phyloP scores from a whole-genome alignment of 2,888 invertebrate genomes.

The Hemaris fuciformis region DNA sequence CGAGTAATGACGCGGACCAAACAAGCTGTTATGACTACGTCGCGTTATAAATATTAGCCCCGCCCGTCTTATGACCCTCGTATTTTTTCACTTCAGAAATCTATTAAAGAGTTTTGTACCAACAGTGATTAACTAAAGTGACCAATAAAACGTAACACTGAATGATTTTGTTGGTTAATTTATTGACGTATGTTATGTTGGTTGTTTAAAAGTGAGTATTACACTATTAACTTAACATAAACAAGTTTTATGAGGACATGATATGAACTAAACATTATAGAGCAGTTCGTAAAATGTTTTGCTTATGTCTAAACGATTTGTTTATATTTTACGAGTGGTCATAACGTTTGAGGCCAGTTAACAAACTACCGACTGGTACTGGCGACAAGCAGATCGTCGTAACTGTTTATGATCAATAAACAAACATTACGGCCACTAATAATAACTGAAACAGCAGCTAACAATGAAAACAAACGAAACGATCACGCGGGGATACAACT shows the following conservation, averaged over 20 bases:
- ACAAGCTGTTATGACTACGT: conserved; percentile 43
- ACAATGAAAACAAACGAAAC: conserved; percentile 74
- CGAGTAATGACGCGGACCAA: conserved; percentile 67
- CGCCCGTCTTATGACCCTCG: not conserved
- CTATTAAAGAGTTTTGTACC: not conserved
- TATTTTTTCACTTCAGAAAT: not conserved
- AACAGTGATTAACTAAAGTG: not conserved
- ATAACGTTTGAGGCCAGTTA: conserved; percentile 71
- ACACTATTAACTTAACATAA: conserved; percentile 25
- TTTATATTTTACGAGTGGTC: conserved; percentile 65
- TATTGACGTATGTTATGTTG: not conserved
- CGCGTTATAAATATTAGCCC: conserved; percentile 7
- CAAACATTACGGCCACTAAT: conserved; percentile 77
- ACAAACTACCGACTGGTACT: conserved; percentile 58
- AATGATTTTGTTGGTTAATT: not conserved
- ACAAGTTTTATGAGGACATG: conserved; percentile 32
- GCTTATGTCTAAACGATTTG: conserved; percentile 66
- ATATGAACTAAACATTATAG: conserved; percentile 37
- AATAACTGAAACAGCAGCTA: conserved; percentile 78
- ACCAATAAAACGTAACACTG: not conserved
- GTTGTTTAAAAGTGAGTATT: not conserved
- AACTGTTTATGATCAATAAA: conserved; percentile 78
- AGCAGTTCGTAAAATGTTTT: conserved; percentile 58
- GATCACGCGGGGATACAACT: conserved; percentile 60
- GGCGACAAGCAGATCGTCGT: conserved; percentile 72